Conservation (phyloP, 2,797 vertebrate species). For the Sebastes steindachneri region DNA sequence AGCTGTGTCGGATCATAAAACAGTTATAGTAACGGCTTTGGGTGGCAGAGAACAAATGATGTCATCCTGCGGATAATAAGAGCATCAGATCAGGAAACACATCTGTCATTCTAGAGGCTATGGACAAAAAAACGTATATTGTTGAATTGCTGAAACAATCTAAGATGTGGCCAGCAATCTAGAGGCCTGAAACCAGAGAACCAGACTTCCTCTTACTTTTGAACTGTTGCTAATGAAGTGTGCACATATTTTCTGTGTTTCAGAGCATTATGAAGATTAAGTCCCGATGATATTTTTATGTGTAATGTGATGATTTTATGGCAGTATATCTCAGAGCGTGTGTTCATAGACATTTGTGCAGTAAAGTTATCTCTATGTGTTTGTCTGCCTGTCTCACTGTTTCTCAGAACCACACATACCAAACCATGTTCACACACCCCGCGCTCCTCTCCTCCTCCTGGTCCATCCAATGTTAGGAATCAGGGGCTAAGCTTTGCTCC, state of each 20-base stretch:
- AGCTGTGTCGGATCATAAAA: background rate
- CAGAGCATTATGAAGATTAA: constrained; percentile 6
- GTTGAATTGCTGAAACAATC: background rate
- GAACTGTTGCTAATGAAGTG: background rate
- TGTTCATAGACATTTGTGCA: background rate
- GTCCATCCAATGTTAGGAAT: constrained; percentile 14
- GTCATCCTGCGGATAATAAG: background rate
- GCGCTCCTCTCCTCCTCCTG: background rate
- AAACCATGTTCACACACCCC: background rate
- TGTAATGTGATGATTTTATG: constrained; percentile 18
- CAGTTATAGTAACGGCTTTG: background rate
- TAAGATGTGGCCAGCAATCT: background rate
- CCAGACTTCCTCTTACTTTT: background rate
- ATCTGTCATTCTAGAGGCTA: background rate
- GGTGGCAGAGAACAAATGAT: background rate
- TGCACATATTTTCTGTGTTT: constrained; percentile 20
- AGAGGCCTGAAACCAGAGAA: background rate
- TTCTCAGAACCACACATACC: background rate
- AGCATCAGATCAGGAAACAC: background rate
- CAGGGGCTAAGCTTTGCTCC: constrained; percentile 20
- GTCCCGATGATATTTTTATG: background rate
- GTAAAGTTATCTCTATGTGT: background rate
- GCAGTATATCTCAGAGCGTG: background rate
- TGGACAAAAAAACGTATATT: background rate
- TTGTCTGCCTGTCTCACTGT: background rate